Base-by-base conservation (phyloP, 1,140 invertebrate genomes). In the Charaxes varanes region DNA sequence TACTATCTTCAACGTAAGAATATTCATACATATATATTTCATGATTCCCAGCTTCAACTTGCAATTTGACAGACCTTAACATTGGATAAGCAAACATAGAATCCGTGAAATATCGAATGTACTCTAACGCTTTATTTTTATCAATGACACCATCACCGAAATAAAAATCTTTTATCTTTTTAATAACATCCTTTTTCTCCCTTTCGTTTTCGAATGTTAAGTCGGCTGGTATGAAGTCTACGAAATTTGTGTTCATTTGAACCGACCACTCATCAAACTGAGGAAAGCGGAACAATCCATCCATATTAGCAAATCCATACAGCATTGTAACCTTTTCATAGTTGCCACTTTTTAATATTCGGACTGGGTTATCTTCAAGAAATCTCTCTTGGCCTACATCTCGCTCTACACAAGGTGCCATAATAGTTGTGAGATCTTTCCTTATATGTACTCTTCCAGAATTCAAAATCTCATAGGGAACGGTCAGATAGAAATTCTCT, bases 21-120 rank as follows among this genome's bases (percentile, higher is more conserved):
- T 63, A 70, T 30, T 62, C 51, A 35, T 70, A 63, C 7, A 71
- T 54, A 34, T 55, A 66, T 15, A 71, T 30, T 11, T 53, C 15
- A 24, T 53, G 31, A 30, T 64, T 24, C 2, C 60, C 58, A 10
- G 49, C 44, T 35, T 62, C 50, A 6, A 47, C 28, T 3, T 59
- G 58, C n/a, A 56, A 32, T 28, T 42, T 51, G 3, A 43, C 41
- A 5, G 58, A 44, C 24, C 48, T 43, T 3, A 66, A n/a, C 1
- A 28, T 54, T 2, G 52, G 28, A 24, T 57, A 62, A 0, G 34
- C 34, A 47, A 62, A 62, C 1, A 56, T 21, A 0, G 59, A 18
- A 34, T 72, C 68, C 6, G 55, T 36, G 19, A 61, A 64, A 35
- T 50, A 72, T 18, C 66, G 28, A 10, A 64, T 33, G n/a, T 44